phyloP scores from a whole-genome alignment of 2,113 vertebrate genomes.

The Harpagus bidentatus region DNA sequence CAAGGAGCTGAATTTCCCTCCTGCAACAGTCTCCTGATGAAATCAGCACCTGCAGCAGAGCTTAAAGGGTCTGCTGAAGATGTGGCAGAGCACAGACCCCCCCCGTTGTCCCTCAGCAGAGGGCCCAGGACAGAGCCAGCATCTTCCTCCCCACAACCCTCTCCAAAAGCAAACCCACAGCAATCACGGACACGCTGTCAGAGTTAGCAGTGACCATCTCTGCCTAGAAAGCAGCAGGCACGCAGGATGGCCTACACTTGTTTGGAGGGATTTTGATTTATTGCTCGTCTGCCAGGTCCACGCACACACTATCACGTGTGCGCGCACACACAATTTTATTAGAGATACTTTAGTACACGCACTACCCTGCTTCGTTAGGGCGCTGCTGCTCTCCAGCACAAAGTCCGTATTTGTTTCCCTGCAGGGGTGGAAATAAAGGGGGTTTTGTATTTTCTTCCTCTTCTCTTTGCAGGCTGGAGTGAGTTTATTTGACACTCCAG shows the following conservation, averaged over 20 bases:
- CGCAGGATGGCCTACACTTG: fast-evolving
- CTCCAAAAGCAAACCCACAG: not conserved
- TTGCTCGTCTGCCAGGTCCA: not conserved
- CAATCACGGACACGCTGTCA: fast-evolving
- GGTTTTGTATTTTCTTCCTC: constrained; percentile 81
- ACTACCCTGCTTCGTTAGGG: constrained; percentile 72
- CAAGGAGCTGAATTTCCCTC: not conserved
- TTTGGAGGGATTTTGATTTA: not conserved
- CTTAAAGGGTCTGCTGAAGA: not conserved
- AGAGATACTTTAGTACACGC: not conserved
- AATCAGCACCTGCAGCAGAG: not conserved
- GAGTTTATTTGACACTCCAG: constrained; percentile 94
- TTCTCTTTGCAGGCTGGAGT: constrained; percentile 75
- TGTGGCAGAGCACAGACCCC: fast-evolving
- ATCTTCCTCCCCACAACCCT: not conserved
- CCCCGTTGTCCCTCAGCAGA: not conserved
- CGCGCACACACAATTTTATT: not conserved
- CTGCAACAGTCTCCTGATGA: not conserved
- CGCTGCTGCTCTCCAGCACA: constrained; percentile 79
- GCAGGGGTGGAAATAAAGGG: constrained; percentile 86
- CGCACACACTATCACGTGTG: not conserved
- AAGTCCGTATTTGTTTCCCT: constrained; percentile 87
- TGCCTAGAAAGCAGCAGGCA: not conserved
- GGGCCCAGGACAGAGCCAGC: not conserved
- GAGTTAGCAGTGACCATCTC: fast-evolving